Conservation (phyloP, 92 coral and sea anemone species). For the Pocillopora meandrina region DNA sequence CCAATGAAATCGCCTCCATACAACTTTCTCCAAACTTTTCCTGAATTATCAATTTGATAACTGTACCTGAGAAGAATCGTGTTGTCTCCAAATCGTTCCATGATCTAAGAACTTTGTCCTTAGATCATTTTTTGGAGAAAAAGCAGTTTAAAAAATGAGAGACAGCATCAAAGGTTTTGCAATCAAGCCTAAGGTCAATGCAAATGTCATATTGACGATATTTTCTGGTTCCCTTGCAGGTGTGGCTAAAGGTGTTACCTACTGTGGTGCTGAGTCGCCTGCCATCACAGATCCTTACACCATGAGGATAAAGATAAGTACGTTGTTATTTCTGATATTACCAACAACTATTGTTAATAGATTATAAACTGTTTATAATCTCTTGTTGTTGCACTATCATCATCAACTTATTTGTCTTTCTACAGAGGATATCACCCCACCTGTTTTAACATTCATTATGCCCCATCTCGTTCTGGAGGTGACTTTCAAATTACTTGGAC, state of each 20-base stretch:
- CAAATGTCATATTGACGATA: background rate
- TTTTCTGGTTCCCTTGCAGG: conserved; percentile 38
- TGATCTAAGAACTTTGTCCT: too few relatives aligned
- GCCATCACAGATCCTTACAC: conserved; percentile 54
- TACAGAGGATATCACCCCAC: conserved; percentile 77
- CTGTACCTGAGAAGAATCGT: too few relatives aligned
- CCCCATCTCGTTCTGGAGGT: conserved; percentile 62
- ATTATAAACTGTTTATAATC: too few relatives aligned
- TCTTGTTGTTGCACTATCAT: too few relatives aligned
- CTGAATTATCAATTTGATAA: too few relatives aligned
- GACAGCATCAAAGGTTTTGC: too few relatives aligned
- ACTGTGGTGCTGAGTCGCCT: conserved; percentile 83
- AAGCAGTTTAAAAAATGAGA: too few relatives aligned
- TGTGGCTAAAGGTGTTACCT: conserved; percentile 68
- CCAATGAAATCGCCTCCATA: too few relatives aligned
- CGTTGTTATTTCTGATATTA: background rate
- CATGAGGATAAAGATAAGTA: conserved; percentile 80
- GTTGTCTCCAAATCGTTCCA: too few relatives aligned
- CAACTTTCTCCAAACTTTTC: too few relatives aligned
- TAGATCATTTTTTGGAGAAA: too few relatives aligned
- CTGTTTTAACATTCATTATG: conserved; percentile 59
- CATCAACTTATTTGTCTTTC: background rate
- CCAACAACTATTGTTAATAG: background rate
- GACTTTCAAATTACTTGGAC: conserved; percentile 69
- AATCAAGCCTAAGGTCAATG: background rate